Evolutionary conservation across 2,113 vertebrate genomes (phyloP).

Genomic region (Triplophysa siluroides): DNA sequence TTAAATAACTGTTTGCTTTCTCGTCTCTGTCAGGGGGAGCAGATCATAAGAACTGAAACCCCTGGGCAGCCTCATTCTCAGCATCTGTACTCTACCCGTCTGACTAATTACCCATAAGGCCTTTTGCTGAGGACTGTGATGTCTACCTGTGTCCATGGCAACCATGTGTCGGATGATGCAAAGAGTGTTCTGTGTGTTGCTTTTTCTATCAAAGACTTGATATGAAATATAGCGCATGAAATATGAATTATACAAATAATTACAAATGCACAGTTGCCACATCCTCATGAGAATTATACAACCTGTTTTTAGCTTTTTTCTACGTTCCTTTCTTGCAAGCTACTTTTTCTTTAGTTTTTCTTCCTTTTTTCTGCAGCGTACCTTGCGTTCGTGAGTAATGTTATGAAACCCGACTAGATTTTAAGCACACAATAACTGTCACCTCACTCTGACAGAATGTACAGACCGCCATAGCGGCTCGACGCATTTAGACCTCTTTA

Average conservation of each 20-base stretch:
- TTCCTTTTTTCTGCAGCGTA: constrained; percentile 3
- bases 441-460: not conserved
- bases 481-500: not conserved
- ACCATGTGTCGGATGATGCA: constrained; percentile 20
- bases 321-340: not conserved
- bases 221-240: not conserved
- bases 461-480: not conserved
- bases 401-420: not conserved
- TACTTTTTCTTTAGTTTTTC: not conserved
- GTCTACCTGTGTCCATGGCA: constrained; percentile 19
- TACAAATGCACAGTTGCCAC: constrained; percentile 21
- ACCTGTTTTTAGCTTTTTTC: constrained; percentile 21
- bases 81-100: not conserved
- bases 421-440: constrained; percentile 19
- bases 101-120: constrained; percentile 36
- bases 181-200: not conserved
- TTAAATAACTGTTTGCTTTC: constrained; percentile 13
- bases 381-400: not conserved
- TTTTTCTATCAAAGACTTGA: constrained; percentile 23
- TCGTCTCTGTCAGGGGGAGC: constrained; percentile 12
- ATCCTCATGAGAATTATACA: constrained; percentile 18
- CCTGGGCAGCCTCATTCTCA: not conserved
- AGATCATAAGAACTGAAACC: constrained; percentile 18
- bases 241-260: constrained; percentile 31
- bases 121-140: not conserved